These are phyloP conservation scores for Phodopus roborovskii DNA, from an alignment of 2,113 vertebrate genomes.

Conservation along the genomic window DNA sequence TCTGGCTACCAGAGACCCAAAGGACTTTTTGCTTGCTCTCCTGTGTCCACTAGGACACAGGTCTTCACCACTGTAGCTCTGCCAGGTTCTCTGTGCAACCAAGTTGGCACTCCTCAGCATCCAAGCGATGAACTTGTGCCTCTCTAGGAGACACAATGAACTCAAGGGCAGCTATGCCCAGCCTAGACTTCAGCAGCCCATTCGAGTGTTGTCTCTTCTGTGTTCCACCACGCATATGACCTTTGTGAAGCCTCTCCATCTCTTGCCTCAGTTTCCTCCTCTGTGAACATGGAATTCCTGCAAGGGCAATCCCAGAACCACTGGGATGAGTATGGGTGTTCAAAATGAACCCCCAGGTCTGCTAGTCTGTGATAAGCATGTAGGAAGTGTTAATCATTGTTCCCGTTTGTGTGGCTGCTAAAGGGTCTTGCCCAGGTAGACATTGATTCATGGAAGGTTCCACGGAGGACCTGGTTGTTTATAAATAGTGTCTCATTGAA, in stretches of 20 bases:
- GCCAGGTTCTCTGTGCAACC: not conserved
- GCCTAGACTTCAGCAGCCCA: not conserved
- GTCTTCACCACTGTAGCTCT: not conserved
- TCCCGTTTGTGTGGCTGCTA: too few relatives aligned
- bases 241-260: not conserved
- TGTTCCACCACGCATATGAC: not conserved
- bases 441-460: not conserved
- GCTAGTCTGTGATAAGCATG: not conserved
- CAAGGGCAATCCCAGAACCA: not conserved
- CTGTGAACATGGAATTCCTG: not conserved
- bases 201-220: not conserved
- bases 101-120: not conserved
- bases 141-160: not conserved
- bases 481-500: not conserved
- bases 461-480: not conserved
- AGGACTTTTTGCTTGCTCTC: not conserved
- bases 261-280: not conserved
- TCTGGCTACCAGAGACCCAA: not conserved
- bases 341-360: not conserved
- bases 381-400: too few relatives aligned
- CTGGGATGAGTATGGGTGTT: not conserved
- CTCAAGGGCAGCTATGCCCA: not conserved
- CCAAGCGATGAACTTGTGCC: not conserved
- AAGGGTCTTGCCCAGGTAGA: not conserved
- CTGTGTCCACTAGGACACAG: too few relatives aligned